Evolutionary conservation across 1,140 invertebrate species (phyloP).

Genomic region (Drosophila melanogaster): Release_6_plus_ISO1_MT NC_004354.4:10723501-10724000

Average conservation of each 20-base stretch:
- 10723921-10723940: conserved; percentile 22
- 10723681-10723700: background rate
- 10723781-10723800: background rate
- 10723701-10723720: too few relatives aligned
- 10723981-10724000: conserved; percentile 66
- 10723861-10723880: background rate
- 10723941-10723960: background rate
- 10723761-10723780: too few relatives aligned
- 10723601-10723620: conserved; percentile 14
- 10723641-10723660: background rate
- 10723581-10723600: conserved; percentile 15
- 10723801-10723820: conserved; percentile 45
- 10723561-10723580: conserved; percentile 2
- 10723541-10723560: background rate
- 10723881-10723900: conserved; percentile 34
- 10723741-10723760: too few relatives aligned
- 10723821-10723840: conserved; percentile 35
- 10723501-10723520: conserved; percentile 4
- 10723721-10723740: too few relatives aligned
- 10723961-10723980: conserved; percentile 12
- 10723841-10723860: background rate
- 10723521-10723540: too few relatives aligned
- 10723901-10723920: conserved; percentile 36
- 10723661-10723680: background rate
- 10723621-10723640: conserved; percentile 1